Conservation (phyloP, 1,140 invertebrate genomes). For the Ladona fulva region DNA sequence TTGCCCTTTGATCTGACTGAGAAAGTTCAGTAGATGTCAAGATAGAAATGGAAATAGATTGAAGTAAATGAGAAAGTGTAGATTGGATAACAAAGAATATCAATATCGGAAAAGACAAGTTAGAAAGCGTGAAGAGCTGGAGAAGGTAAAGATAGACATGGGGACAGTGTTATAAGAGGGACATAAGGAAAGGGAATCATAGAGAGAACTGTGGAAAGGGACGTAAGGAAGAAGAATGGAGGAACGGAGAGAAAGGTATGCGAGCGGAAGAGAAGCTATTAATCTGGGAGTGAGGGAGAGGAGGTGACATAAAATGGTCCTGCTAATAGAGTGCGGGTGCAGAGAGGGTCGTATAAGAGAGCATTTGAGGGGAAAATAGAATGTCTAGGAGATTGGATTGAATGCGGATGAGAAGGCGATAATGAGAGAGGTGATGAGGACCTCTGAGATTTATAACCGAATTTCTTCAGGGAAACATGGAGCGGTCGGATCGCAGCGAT, state of each 20-base stretch:
- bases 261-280: constrained; percentile 3
- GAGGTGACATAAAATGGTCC: background rate
- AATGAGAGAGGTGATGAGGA: background rate
- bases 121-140: background rate
- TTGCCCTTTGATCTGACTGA: too few relatives aligned
- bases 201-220: too few relatives aligned
- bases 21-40: too few relatives aligned
- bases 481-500: too few relatives aligned
- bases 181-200: too few relatives aligned
- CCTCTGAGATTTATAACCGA: background rate
- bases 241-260: background rate
- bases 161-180: too few relatives aligned
- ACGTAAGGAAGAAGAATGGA: too few relatives aligned
- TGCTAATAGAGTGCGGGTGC: background rate
- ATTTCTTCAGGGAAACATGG: background rate
- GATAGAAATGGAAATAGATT: too few relatives aligned
- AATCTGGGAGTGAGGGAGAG: background rate
- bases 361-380: constrained; percentile 9
- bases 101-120: background rate
- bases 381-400: background rate
- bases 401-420: background rate
- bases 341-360: too few relatives aligned
- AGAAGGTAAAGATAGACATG: too few relatives aligned
- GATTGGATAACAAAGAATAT: background rate
- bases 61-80: background rate